A percentile compares a stretch with the other conserved stretches of the same genome.
These are phyloP conservation scores for Galagoides demidoff DNA, from an alignment of 2,797 vertebrate genomes.

Conservation along the genomic window DNA sequence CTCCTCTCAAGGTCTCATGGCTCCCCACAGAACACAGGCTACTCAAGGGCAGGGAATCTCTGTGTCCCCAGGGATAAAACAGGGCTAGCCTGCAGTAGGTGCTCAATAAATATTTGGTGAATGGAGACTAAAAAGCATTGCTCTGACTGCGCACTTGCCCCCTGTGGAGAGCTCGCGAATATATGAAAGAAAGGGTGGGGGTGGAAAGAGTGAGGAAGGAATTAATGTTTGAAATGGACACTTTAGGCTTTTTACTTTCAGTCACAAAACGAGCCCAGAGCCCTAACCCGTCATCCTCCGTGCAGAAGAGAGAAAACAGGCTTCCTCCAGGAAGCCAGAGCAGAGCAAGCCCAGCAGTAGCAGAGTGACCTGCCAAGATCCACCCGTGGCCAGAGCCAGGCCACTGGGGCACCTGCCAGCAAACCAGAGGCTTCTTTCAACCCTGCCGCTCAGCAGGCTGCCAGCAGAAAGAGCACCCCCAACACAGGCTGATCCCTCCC, in stretches of 20 bases:
- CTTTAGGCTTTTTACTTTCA: not conserved
- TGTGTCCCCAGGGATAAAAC: not conserved
- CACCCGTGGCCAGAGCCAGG: not conserved
- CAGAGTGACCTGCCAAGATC: not conserved
- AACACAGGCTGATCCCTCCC: not conserved
- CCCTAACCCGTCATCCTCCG: not conserved
- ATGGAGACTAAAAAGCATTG: not conserved
- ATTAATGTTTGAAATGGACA: not conserved
- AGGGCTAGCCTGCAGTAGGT: not conserved
- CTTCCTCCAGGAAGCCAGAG: not conserved
- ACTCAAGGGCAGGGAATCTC: not conserved
- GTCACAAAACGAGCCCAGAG: not conserved
- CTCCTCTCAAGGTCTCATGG: not conserved
- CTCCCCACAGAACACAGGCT: not conserved
- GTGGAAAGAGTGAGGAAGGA: accelerated
- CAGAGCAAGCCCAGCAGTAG: not conserved
- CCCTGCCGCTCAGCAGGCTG: not conserved
- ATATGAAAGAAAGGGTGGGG: too few species aligned
- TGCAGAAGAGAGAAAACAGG: not conserved
- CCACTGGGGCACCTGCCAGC: not conserved
- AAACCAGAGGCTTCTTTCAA: not conserved
- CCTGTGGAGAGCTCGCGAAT: not conserved
- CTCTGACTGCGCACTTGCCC: not conserved
- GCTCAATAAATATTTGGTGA: not conserved
- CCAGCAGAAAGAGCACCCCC: not conserved